Conservation (phyloP, 2,888 invertebrate genomes). For the Andricus curvator region DNA sequence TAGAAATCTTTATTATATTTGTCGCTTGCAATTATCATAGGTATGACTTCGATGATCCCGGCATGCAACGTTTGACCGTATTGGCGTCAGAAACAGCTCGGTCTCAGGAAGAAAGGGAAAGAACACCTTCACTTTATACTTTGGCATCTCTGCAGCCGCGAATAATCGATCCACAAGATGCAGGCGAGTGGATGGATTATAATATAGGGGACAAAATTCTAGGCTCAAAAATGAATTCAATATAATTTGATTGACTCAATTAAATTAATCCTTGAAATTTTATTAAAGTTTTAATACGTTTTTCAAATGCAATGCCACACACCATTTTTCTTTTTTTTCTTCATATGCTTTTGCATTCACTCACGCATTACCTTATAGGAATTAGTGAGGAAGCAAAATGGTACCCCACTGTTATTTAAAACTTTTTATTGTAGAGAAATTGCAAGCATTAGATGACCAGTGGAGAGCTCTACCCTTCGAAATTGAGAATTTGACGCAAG, state of each 20-base stretch:
- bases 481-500: conserved; percentile 22
- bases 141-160: conserved; percentile 33
- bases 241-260: too few species aligned
- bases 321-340: neutral
- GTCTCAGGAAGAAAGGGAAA: conserved; percentile 39
- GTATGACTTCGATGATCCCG: conserved; percentile 55
- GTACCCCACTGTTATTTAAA: neutral
- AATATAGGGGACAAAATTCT: too few species aligned
- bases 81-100: conserved; percentile 44
- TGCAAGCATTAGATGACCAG: conserved; percentile 42
- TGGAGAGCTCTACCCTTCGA: conserved; percentile 42
- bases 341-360: neutral
- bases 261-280: too few species aligned
- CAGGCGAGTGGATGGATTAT: neutral
- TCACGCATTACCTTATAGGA: too few species aligned
- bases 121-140: conserved; percentile 1
- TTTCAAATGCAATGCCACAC: neutral
- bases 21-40: conserved; percentile 11
- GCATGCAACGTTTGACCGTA: conserved; percentile 43
- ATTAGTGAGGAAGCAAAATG: neutral
- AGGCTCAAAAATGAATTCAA: too few species aligned
- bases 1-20: too few species aligned
- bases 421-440: neutral
- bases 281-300: too few species aligned
- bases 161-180: conserved; percentile 37